phyloP scores from a whole-genome alignment of 2,888 invertebrate genomes.

The Apodemia hepburni region DNA sequence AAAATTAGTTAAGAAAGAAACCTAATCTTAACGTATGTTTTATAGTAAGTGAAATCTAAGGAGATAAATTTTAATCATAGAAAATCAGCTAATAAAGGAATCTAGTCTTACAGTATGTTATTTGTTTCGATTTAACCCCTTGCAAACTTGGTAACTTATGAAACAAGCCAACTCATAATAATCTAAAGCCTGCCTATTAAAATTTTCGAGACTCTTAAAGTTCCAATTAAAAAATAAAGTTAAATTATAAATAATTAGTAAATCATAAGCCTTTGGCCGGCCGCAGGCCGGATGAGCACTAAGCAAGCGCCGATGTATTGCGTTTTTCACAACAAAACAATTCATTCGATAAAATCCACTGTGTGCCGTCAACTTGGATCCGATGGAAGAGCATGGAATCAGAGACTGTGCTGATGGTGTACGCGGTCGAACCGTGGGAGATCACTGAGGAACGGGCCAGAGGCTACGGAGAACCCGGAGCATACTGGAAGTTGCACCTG shows the following conservation, averaged over 20 bases:
- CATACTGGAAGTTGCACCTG: neutral
- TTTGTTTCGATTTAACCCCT: too few species aligned
- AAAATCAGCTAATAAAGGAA: too few species aligned
- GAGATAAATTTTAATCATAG: neutral
- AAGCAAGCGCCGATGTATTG: too few species aligned
- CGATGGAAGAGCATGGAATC: neutral
- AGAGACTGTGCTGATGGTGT: too few species aligned
- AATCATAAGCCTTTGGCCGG: too few species aligned
- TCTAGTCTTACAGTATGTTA: too few species aligned
- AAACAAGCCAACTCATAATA: neutral
- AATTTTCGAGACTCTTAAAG: too few species aligned
- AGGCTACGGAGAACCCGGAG: neutral
- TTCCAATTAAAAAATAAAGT: too few species aligned
- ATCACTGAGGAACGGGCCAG: too few species aligned
- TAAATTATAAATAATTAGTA: too few species aligned
- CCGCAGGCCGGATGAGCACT: too few species aligned
- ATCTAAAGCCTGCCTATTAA: neutral
- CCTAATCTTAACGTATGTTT: neutral
- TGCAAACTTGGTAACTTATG: neutral
- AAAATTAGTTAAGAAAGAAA: neutral
- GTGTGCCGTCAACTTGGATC: neutral
- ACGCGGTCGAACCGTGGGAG: too few species aligned
- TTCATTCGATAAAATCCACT: neutral
- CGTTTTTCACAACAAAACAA: neutral
- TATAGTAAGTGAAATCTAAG: neutral